These are phyloP conservation scores for Apodemia zela DNA, from an alignment of 2,888 invertebrate genomes.

Conservation along the genomic window DNA sequence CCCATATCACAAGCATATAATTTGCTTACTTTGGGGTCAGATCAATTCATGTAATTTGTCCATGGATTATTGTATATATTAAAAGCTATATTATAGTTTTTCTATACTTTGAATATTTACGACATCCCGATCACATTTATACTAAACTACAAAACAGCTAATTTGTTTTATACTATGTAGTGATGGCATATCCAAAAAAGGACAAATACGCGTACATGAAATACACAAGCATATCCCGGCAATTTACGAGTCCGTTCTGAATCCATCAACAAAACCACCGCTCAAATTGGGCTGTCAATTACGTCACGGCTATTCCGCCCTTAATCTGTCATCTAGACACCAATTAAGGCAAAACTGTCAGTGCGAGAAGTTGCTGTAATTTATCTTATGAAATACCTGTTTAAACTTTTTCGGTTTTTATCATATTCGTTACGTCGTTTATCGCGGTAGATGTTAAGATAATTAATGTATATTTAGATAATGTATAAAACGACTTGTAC, in stretches of 20 bases:
- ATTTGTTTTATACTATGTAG: too few species aligned
- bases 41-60: too few species aligned
- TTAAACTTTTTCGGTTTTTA: conserved; percentile 33
- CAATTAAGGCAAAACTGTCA: conserved; percentile 70
- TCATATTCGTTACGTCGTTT: not conserved
- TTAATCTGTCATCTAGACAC: conserved; percentile 76
- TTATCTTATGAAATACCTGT: conserved; percentile 45
- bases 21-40: too few species aligned
- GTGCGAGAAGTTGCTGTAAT: conserved; percentile 54
- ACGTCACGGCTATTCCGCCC: conserved; percentile 64
- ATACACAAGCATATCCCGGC: conserved; percentile 5
- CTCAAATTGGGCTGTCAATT: conserved; percentile 75
- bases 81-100: too few species aligned
- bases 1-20: too few species aligned
- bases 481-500: too few species aligned
- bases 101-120: too few species aligned
- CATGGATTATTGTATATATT: too few species aligned
- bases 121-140: not conserved
- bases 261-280: conserved; percentile 58
- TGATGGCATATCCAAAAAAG: not conserved
- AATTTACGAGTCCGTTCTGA: conserved; percentile 14
- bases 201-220: not conserved
- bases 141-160: too few species aligned
- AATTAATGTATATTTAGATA: too few species aligned
- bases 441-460: not conserved